Percentiles rank a stretch among this genome's conserved stretches.
Conservation (phyloP, 2,797 vertebrate genomes). For the Phrynocephalus vlangalii region DNA sequence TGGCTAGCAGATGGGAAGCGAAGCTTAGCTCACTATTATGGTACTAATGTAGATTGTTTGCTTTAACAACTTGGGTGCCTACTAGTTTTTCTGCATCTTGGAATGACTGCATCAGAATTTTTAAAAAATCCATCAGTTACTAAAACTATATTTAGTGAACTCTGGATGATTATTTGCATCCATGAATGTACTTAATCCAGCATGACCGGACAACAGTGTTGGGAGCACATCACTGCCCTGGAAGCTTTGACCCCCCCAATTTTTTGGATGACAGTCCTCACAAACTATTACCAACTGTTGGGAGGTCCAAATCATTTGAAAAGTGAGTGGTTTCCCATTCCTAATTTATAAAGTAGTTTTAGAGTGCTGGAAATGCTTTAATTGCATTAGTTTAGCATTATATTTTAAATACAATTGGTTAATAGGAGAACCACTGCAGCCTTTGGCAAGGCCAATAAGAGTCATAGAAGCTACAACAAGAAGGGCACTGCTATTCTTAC, state of each 20-base stretch:
- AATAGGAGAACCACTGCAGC: not conserved
- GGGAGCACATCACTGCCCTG: not conserved
- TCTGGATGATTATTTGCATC: constrained; percentile 35
- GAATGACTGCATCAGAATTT: constrained; percentile 10
- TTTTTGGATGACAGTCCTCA: not conserved
- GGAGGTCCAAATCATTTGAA: too few relatives aligned
- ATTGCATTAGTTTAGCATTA: not conserved
- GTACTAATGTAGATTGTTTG: constrained; percentile 38
- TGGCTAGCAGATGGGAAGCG: constrained; percentile 48
- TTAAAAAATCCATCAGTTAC: not conserved
- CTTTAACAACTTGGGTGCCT: constrained; percentile 14
- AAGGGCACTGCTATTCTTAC: not conserved
- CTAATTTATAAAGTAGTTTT: not conserved
- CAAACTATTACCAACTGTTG: too few relatives aligned
- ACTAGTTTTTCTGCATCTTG: constrained; percentile 17
- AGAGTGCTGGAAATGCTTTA: not conserved
- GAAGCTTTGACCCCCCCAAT: not conserved
- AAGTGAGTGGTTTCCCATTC: too few relatives aligned
- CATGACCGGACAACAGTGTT: not conserved
- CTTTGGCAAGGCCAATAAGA: not conserved
- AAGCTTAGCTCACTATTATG: constrained; percentile 23
- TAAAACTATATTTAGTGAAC: constrained; percentile 45
- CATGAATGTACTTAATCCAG: constrained; percentile 41
- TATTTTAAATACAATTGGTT: not conserved
- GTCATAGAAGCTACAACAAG: not conserved